Base-by-base conservation (phyloP, 2,113 vertebrate species). In the Origma solitaria region DNA sequence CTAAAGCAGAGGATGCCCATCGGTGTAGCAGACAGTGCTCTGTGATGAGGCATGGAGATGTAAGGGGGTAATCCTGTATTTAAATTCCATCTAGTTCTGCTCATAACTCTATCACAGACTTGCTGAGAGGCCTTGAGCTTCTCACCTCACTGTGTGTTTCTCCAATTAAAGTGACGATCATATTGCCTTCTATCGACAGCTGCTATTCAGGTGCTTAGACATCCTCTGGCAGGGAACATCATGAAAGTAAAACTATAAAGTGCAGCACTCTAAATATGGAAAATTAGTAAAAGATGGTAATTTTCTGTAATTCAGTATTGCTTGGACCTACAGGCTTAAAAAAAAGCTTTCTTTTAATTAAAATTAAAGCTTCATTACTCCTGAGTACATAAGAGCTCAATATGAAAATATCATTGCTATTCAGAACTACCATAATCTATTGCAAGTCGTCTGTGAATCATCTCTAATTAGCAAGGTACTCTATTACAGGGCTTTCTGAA, bases 401-500 rank as follows among this genome's bases (percentile, higher is more conserved):
- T 56, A 42, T 50, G 82, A 88, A 88, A 86, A 81, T 89, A 87
- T 61, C 49, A 30, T 86, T 31, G 54, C 62, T 89, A 62, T 82
- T 91, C 72, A 71, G 62, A 88, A 61, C 31, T 66, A 81, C n/a
- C 45, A 56, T 61, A n/a, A 50, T 66, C 45, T 93, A 80, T 51
- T 84, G 81, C 70, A 83, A 76, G 91, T 94, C 82, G 38, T 81
- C 57, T 87, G 71, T 89, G 95, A 91, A 91, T 90, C 89, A 62
- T 83, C 47, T 85, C 88, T 95, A 94, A 88, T 84, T 94, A 89
- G 95, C 64, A 93, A 81, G 28, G 35, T 88, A 60, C 72, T 88
- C 68, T 95, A 80, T 90, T 93, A 84, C n/a, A 50, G 15, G 72
- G 56, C 83, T 94, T 79, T 86, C 85, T 94, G 90, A 94, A 95